Evolutionary conservation across 2,797 vertebrate species (phyloP), one percentile per base, ranked within the genome.

Genomic region (Eurystomus glaucurus): DNA sequence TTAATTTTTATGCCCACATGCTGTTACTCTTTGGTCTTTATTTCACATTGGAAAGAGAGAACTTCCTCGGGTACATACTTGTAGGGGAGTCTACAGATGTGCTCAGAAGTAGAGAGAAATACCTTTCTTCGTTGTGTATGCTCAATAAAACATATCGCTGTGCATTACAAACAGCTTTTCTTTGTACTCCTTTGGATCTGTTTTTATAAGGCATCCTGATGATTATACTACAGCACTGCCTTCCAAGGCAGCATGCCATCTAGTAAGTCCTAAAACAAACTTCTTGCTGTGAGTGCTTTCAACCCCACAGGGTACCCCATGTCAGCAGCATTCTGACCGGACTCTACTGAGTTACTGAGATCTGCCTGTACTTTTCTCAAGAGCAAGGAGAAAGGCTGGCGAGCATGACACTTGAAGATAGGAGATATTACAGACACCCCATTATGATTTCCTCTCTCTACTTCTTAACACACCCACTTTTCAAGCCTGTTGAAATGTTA

Each of bases 181-280:
- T 97, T 91, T 97, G 89, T 93, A 96, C 60, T 94, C 86, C 68
- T 89, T 93, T 75, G 93, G 80, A 94, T 92, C 80, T 92, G 64
- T 77, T 93, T 96, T 94, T 80, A 83, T 80, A 95, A 94, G 88
- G 68, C 88, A 71, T 95, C 71, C 48, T 64, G 81, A 88, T 85
- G 90, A 85, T 95, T 94, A 74, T 51, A 88, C 70, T 82, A 74
- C 78, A 90, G 65, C 37, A 54, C n/a, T 51, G 86, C 82, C 51
- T 93, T 92, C 69, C 92, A 96, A 85, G 88, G 74, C 95, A 95
- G 55, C 65, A 26, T 43, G 81, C 65, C 69, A 87, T 78, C 57
- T 66, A 66, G 23, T 68, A 90, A 88, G 66, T 72, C 86, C 88
- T 89, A 74, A 92, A 95, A 66, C 74, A 94, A 85, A 70, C 41